Percentiles rank a stretch among this genome's conserved stretches.
Conservation (phyloP, 35 echinoderm and acorn worm species). For the Ophioderma brevispina region DNA sequence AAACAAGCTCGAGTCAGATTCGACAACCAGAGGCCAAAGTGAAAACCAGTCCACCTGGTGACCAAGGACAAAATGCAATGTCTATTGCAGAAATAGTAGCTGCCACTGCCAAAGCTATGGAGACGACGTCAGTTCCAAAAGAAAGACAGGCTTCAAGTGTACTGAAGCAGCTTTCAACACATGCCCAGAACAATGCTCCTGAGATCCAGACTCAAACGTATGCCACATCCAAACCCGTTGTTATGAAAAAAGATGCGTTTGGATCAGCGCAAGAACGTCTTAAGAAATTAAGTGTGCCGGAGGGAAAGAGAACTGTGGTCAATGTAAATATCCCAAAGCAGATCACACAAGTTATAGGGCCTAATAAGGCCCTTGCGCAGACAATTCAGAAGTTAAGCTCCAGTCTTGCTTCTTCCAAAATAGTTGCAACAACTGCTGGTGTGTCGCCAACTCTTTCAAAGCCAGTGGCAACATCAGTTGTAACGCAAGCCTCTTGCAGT, state of each 20-base stretch:
- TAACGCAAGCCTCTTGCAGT: no score
- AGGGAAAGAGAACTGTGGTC: not conserved
- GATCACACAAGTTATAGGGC: not conserved
- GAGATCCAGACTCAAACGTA: not conserved
- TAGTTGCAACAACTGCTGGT: not conserved
- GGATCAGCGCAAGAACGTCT: not conserved
- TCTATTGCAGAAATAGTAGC: not conserved
- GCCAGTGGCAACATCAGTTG: no score
- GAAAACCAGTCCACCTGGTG: not conserved
- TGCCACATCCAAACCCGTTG: no score
- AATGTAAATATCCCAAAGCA: not conserved
- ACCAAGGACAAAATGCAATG: not conserved
- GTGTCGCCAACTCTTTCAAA: not conserved
- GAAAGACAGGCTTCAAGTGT: not conserved
- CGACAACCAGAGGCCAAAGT: not conserved
- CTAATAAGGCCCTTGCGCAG: not conserved
- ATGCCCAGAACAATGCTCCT: not conserved
- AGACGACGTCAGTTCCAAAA: not conserved
- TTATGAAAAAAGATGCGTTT: not conserved
- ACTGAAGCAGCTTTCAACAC: not conserved
- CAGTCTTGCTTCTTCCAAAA: not conserved
- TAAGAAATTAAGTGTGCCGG: not conserved
- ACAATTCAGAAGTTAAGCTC: conserved; percentile 11
- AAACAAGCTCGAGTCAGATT: no score
- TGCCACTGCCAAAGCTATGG: not conserved